phyloP scores from a whole-genome alignment of 2,888 invertebrate species.

The Cantharis flavilabris region DNA sequence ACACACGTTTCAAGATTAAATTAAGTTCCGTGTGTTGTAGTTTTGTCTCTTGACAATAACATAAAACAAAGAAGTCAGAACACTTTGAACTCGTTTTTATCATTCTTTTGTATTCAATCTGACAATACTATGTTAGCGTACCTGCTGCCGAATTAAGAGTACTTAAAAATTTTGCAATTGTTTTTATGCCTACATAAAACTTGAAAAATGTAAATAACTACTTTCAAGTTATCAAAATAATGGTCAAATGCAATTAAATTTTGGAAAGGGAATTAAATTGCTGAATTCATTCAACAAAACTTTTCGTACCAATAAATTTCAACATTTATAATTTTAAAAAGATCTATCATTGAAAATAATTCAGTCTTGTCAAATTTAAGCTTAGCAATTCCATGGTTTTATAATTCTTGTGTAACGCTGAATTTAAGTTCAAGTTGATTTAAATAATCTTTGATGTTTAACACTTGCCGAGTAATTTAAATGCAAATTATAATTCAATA shows the following conservation, averaged over 20 bases:
- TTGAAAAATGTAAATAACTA: not conserved
- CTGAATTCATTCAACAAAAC: not conserved
- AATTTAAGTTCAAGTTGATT: not conserved
- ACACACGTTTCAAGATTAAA: conserved; percentile 35
- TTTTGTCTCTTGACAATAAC: conserved; percentile 34
- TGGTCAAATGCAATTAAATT: not conserved
- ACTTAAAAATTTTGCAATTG: not conserved
- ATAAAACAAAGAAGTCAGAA: conserved; percentile 37
- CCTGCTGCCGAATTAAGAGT: not conserved
- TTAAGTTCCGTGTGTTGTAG: conserved; percentile 33
- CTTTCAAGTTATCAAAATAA: not conserved
- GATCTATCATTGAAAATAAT: not conserved
- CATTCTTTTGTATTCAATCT: not conserved
- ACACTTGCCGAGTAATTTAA: not conserved
- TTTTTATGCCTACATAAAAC: not conserved
- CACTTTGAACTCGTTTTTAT: conserved; percentile 23
- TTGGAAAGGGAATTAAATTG: not conserved
- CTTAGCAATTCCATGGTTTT: not conserved
- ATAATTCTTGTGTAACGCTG: not conserved
- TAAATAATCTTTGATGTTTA: not conserved
- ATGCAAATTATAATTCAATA: not conserved
- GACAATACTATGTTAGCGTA: not conserved
- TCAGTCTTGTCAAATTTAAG: not conserved
- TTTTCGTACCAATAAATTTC: not conserved
- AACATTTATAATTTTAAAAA: not conserved